Evolutionary conservation across 1,140 invertebrate species (phyloP).

Genomic region (Hylyphantes graminicola): DNA sequence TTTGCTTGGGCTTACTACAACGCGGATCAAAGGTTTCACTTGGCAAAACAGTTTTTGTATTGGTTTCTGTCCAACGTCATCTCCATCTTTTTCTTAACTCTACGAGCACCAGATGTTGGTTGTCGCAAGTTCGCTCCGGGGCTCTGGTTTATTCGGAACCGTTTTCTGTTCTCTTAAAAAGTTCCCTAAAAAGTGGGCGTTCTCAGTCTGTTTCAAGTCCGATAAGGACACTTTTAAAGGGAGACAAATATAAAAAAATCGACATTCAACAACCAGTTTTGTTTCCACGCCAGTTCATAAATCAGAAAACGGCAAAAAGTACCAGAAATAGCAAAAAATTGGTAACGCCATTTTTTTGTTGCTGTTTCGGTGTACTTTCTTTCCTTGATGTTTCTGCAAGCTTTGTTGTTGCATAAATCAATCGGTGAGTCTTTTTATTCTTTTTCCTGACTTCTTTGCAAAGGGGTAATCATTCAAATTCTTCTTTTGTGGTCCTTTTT

Average conservation of each 20-base stretch:
- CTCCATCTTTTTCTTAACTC: too few species aligned
- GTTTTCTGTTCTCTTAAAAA: conserved; percentile 1
- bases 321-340: conserved; percentile 7
- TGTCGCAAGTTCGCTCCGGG: conserved; percentile 15
- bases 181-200: conserved; percentile 13
- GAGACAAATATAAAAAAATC: conserved; percentile 18
- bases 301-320: conserved; percentile 25
- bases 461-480: conserved; percentile 55
- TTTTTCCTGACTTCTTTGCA: conserved; percentile 31
- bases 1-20: too few species aligned
- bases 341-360: conserved; percentile 19
- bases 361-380: too few species aligned
- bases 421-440: conserved; percentile 32
- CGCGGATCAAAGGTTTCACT: too few species aligned
- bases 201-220: conserved; percentile 47
- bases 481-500: conserved; percentile 52
- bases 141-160: neutral
- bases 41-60: too few species aligned
- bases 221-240: conserved; percentile 42
- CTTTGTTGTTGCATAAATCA: conserved; percentile 48
- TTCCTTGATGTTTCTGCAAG: neutral
- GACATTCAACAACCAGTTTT: conserved; percentile 53
- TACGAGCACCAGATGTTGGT: conserved; percentile 25
- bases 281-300: conserved; percentile 45
- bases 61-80: too few species aligned